Evolutionary conservation across 2,888 invertebrate species (phyloP).

Genomic region (Arge pagana): DNA sequence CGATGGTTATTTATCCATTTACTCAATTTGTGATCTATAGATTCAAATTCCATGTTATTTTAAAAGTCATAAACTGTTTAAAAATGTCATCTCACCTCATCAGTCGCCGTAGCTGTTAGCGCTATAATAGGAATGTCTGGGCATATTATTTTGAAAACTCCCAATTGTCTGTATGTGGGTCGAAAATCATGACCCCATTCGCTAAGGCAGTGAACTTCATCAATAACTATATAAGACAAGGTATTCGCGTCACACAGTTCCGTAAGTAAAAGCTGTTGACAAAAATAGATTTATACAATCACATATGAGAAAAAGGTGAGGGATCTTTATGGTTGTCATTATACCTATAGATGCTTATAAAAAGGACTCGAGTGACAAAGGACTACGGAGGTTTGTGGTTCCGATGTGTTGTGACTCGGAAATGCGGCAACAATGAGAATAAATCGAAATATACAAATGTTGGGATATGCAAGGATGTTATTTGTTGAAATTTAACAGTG

Average conservation of each 20-base stretch:
- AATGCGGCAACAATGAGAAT: no score
- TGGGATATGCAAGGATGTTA: no score
- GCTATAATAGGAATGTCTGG: slow-evolving; percentile 79
- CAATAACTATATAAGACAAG: slow-evolving; percentile 89
- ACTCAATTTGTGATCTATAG: slow-evolving; percentile 6
- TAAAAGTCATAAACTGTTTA: slow-evolving; percentile 13
- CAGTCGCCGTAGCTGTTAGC: slow-evolving; percentile 92
- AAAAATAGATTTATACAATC: not conserved
- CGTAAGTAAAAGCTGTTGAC: slow-evolving; percentile 55
- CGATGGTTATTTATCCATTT: no score
- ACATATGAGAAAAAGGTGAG: not conserved
- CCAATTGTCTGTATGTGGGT: slow-evolving; percentile 91
- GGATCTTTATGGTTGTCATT: no score
- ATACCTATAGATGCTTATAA: no score
- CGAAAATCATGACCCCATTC: slow-evolving; percentile 99
- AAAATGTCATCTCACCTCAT: slow-evolving; percentile 58
- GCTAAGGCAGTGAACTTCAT: slow-evolving; percentile 98
- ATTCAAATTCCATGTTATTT: not conserved
- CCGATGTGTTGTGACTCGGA: no score
- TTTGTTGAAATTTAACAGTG: no score
- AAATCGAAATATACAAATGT: no score
- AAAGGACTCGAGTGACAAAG: no score
- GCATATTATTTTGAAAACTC: slow-evolving; percentile 68
- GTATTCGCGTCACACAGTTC: slow-evolving; percentile 75
- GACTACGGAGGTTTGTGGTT: no score